Base-by-base conservation (phyloP, 2,113 vertebrate genomes). In the Sprattus sprattus region DNA sequence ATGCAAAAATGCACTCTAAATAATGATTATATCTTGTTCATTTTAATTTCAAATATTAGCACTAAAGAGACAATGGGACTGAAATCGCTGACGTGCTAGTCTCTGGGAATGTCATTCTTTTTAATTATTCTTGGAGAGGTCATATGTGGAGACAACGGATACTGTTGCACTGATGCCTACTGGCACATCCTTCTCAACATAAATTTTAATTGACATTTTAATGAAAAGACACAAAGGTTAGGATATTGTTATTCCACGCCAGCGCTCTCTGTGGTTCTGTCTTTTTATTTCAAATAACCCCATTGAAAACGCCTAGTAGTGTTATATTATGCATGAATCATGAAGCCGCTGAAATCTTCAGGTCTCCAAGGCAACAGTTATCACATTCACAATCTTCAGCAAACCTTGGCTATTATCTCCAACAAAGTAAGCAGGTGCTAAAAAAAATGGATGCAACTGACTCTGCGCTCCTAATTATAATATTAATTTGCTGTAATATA, bases 271-370 rank as follows among this genome's bases (percentile, higher is more conserved):
- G 54, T 60, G 54, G 3, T 60, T 60, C 54, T 22, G 18, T 60
- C 4, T n/a, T 60, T 60, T 22, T 60, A 60, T 60, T 60, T 60
- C 5, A 60, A 60, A 60, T 60, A 60, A 60, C 54, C 18, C 54
- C 18, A 60, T 20, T 6, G 54, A 0, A 60, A 60, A 60, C 18
- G 54, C 18, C 54, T 83, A 90, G 86, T 22, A 81, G 88, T 45
- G 54, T 32, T 86, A 90, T 87, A 88, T 90, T 92, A 92, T 82
- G 71, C 81, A 28, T 85, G 85, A 89, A 92, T 93, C 89, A 91
- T 83, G 50, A 67, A 83, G 50, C 54, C 60, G 0, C 81, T 45
- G 82, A 81, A 81, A 90, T 88, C 89, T 84, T 83, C 32, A 52
- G 60, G 87, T 92, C 88, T 80, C 90, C 84, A 85, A 80, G 50